phyloP scores from a whole-genome alignment of 2,797 vertebrate genomes.

The Manis pentadactyla region DNA sequence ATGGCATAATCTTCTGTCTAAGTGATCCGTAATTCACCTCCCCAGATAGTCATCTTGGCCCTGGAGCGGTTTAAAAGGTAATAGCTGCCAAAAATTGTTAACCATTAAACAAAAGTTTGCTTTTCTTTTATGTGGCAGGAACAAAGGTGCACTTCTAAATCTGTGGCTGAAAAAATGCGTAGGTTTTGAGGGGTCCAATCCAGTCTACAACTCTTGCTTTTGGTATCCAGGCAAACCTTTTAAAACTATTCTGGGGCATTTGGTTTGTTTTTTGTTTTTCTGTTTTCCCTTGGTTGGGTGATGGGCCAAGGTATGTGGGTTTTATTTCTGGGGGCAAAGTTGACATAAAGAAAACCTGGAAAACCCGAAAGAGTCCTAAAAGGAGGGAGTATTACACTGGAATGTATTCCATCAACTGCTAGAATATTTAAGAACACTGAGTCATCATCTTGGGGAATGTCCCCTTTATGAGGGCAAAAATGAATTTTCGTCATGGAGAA shows the following conservation, averaged over 20 bases:
- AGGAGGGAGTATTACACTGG: background rate
- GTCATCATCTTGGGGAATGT: background rate
- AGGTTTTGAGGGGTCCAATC: constrained; percentile 52
- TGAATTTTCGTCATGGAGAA: background rate
- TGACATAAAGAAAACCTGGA: constrained; percentile 61
- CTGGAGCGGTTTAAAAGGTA: constrained; percentile 72
- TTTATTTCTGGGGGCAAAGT: constrained; percentile 42
- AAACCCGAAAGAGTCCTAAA: constrained; percentile 12
- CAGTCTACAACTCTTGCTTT: constrained; percentile 13
- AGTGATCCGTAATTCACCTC: constrained; percentile 78
- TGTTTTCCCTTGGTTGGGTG: constrained; percentile 46
- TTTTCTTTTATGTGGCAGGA: constrained; percentile 77
- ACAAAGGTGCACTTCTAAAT: constrained; percentile 74
- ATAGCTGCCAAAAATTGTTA: constrained; percentile 77
- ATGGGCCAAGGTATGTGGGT: background rate
- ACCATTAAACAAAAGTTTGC: constrained; percentile 81
- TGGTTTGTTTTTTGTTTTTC: background rate
- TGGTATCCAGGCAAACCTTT: constrained; percentile 22
- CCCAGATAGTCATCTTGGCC: constrained; percentile 78
- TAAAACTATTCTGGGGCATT: background rate
- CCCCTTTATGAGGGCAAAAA: background rate
- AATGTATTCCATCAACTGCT: constrained; percentile 10
- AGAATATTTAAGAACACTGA: constrained; percentile 31
- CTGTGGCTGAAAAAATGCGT: constrained; percentile 54
- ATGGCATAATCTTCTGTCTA: constrained; percentile 76